Evolutionary conservation across 2,797 vertebrate genomes (phyloP).

Genomic region (Phrynocephalus forsythii): DNA sequence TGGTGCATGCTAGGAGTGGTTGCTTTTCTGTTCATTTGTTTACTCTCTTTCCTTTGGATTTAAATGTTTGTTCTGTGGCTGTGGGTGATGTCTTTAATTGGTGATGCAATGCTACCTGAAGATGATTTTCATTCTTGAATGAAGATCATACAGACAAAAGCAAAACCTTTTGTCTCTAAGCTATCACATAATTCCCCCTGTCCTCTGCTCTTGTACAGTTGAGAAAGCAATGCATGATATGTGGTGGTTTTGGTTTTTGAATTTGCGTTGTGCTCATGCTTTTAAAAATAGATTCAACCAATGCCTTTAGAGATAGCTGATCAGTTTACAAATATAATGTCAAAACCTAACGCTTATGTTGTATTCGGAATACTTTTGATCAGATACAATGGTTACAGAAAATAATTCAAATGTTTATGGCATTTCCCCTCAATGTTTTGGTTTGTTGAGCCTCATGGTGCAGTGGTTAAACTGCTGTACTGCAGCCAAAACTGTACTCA

Average conservation of each 20-base stretch:
- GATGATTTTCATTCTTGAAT: constrained; percentile 58
- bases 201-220: neutral
- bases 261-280: neutral
- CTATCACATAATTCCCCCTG: constrained; percentile 36
- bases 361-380: constrained; percentile 9
- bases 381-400: constrained; percentile 8
- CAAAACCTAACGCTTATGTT: neutral
- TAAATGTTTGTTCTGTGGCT: constrained; percentile 42
- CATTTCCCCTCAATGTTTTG: constrained; percentile 29
- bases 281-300: neutral
- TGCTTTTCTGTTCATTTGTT: constrained; percentile 46
- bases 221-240: neutral
- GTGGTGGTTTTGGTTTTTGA: neutral
- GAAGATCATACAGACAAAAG: constrained; percentile 46
- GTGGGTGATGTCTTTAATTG: constrained; percentile 7
- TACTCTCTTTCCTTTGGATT: constrained; percentile 61
- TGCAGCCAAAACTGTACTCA: no score
- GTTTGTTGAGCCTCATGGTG: no score
- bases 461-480: no score
- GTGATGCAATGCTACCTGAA: constrained; percentile 26
- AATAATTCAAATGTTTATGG: constrained; percentile 1
- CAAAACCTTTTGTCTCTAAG: constrained; percentile 21
- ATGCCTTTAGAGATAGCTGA: neutral
- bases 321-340: neutral
- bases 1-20: constrained; percentile 67